Evolutionary conservation across 2,888 invertebrate genomes (phyloP).

Genomic region (Stratiomys singularior): DNA sequence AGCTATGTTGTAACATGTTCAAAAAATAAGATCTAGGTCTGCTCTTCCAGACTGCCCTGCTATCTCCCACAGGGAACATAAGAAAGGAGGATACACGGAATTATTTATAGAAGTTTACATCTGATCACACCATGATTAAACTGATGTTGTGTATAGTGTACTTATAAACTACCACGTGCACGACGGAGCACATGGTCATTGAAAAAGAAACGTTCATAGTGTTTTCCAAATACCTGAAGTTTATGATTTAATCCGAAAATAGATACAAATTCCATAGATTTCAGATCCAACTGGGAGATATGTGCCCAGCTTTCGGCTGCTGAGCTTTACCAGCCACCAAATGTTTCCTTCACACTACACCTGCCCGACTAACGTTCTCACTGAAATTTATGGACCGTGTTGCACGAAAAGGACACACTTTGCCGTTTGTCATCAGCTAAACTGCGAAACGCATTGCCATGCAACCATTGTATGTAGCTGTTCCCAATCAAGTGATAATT

Average conservation of each 20-base stretch:
- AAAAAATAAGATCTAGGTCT: conserved; percentile 5
- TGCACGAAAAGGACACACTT: neutral
- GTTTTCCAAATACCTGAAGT: conserved; percentile 11
- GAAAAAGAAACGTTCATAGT: neutral
- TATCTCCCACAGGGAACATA: neutral
- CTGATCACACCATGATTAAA: neutral
- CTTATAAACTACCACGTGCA: neutral
- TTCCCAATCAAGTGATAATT: neutral
- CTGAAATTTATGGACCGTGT: neutral
- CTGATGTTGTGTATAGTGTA: too few relatives aligned
- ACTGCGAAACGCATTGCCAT: neutral
- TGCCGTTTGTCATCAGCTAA: neutral
- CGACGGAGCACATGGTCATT: neutral
- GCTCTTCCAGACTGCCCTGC: neutral
- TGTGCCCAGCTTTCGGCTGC: conserved; percentile 27
- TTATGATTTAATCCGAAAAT: conserved; percentile 45
- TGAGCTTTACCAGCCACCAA: neutral
- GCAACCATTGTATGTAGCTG: neutral
- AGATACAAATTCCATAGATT: conserved; percentile 30
- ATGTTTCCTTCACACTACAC: neutral
- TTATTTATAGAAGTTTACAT: conserved; percentile 6
- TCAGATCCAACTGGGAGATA: conserved; percentile 19
- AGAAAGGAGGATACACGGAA: neutral
- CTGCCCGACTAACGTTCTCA: conserved; percentile 5
- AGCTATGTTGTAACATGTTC: neutral